Percentiles rank a stretch among this genome's conserved stretches.
Evolutionary conservation across 2,888 invertebrate genomes (phyloP).

Genomic region (Zhengitettix transpicula): DNA sequence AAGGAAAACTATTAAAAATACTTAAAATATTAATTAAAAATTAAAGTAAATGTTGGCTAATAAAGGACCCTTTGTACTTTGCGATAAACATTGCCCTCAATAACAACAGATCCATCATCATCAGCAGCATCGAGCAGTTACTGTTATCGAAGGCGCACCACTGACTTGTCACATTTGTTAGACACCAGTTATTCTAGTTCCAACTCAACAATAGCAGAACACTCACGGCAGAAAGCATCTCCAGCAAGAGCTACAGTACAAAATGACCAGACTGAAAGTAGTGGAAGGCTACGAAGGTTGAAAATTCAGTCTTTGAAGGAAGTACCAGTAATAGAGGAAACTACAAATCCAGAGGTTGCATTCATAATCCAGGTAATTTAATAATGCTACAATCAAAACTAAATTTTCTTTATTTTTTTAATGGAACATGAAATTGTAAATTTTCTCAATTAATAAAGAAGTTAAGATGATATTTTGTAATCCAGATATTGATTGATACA

Average conservation of each 20-base stretch:
- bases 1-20: too few relatives aligned
- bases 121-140: not conserved
- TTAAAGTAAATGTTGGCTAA: not conserved
- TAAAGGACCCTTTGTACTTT: not conserved
- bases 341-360: slow-evolving; percentile 38
- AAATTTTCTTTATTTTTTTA: too few relatives aligned
- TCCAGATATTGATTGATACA: too few relatives aligned
- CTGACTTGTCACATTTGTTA: not conserved
- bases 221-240: not conserved
- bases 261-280: slow-evolving; percentile 1
- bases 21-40: too few relatives aligned
- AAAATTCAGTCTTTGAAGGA: slow-evolving; percentile 21
- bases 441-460: too few relatives aligned
- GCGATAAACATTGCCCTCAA: not conserved
- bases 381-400: too few relatives aligned
- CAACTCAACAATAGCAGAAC: not conserved
- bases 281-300: slow-evolving; percentile 12
- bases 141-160: not conserved
- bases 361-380: slow-evolving; percentile 38
- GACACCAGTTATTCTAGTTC: not conserved
- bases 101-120: not conserved
- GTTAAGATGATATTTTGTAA: too few relatives aligned
- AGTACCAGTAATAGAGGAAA: slow-evolving; percentile 21
- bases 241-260: not conserved
- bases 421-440: too few relatives aligned